Conservation (phyloP, 2,797 vertebrate genomes). For the Thripadectes ignobilis region DNA sequence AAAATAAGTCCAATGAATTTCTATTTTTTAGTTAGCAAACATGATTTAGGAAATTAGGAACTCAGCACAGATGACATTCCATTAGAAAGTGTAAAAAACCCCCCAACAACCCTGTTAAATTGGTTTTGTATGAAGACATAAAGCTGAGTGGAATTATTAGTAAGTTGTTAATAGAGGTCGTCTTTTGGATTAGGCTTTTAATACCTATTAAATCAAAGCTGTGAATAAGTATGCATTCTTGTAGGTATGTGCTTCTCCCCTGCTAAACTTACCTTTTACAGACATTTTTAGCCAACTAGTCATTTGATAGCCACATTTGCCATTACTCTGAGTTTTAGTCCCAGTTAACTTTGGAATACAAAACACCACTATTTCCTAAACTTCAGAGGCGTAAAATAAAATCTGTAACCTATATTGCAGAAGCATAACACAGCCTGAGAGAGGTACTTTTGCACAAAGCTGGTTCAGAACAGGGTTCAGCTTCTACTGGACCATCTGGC, state of each 20-base stretch:
- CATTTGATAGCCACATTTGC: background rate
- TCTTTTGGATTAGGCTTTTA: slow-evolving; percentile 21
- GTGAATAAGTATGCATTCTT: background rate
- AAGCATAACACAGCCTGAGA: background rate
- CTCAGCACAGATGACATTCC: background rate
- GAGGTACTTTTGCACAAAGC: background rate
- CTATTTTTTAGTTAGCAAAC: background rate
- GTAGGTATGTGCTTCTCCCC: background rate
- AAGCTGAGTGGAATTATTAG: slow-evolving; percentile 22
- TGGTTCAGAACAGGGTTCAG: background rate
- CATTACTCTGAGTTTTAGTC: background rate
- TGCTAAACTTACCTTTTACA: background rate
- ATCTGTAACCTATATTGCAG: background rate
- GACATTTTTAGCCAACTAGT: background rate
- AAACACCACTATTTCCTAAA: background rate
- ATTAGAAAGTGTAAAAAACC: slow-evolving; percentile 11
- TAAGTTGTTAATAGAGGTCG: slow-evolving; percentile 39
- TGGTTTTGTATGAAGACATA: background rate
- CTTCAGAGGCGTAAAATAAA: accelerated
- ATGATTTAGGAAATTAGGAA: background rate
- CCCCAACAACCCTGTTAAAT: background rate
- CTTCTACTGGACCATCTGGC: background rate
- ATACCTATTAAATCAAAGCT: slow-evolving; percentile 34
- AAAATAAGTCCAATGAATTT: background rate
- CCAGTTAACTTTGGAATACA: background rate